phyloP scores from a whole-genome alignment of 1,140 invertebrate genomes.

The Neuroterus valhalla region DNA sequence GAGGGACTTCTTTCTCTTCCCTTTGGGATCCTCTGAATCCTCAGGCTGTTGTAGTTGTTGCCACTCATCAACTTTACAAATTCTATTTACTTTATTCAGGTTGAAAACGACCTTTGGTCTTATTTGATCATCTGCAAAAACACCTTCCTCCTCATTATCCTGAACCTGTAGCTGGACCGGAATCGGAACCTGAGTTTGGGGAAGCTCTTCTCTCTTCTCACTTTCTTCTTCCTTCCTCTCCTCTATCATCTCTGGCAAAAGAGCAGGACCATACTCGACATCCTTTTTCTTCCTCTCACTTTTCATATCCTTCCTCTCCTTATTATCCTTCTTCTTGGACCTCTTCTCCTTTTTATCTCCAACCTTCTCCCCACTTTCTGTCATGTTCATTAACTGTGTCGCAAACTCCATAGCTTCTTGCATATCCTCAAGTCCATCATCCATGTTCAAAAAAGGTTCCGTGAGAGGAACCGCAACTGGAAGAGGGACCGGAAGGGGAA shows the following conservation, averaged over 20 bases:
- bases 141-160: conserved; percentile 23
- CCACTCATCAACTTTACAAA: conserved; percentile 58
- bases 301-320: conserved; percentile 54
- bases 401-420: conserved; percentile 70
- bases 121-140: conserved; percentile 36
- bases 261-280: background rate
- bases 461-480: conserved; percentile 2
- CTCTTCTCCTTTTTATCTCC: conserved; percentile 45
- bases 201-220: background rate
- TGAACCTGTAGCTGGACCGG: too few species aligned
- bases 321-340: conserved; percentile 32
- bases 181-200: background rate
- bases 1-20: conserved; percentile 29
- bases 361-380: conserved; percentile 36
- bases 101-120: conserved; percentile 65
- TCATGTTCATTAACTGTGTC: conserved; percentile 65
- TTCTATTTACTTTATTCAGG: conserved; percentile 59
- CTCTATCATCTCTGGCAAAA: background rate
- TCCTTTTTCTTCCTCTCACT: conserved; percentile 61
- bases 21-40: conserved; percentile 35
- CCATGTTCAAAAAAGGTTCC: conserved; percentile 39
- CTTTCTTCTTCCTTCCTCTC: background rate
- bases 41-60: conserved; percentile 36
- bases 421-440: conserved; percentile 67
- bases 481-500: background rate